Conservation (phyloP, 2,113 vertebrate species). For the Mormoops blainvillei region DNA sequence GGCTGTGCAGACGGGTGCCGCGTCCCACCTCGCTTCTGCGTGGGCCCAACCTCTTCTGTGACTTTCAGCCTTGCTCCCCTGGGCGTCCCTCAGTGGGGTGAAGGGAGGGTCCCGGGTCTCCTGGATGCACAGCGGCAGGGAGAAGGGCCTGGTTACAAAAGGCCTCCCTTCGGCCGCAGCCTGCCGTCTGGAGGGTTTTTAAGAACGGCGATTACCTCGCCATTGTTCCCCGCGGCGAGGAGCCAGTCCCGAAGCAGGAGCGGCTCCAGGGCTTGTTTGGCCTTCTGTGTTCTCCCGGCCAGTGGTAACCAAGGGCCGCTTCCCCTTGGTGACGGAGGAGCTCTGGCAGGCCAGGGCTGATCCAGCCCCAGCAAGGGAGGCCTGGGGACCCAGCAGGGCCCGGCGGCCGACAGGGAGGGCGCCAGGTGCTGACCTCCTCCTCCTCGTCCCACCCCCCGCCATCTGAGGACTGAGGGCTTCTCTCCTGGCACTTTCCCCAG, state of each 20-base stretch:
- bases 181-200: conserved; percentile 19
- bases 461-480: neutral
- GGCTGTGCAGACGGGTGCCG: neutral
- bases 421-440: neutral
- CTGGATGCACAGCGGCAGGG: neutral
- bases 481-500: neutral
- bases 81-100: neutral
- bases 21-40: neutral
- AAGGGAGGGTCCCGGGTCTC: neutral
- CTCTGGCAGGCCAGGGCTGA: conserved; percentile 29
- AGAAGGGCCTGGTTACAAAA: neutral
- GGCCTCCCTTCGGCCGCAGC: neutral
- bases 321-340: conserved; percentile 64
- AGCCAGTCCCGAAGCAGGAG: neutral
- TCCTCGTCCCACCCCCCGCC: fast-evolving
- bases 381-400: neutral
- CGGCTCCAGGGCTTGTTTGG: conserved; percentile 65
- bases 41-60: fast-evolving
- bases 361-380: neutral
- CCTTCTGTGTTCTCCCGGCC: conserved; percentile 53
- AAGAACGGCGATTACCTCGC: conserved; percentile 9
- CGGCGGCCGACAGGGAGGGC: neutral
- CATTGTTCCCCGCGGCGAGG: conserved; percentile 62
- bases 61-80: neutral
- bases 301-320: conserved; percentile 71